phyloP scores from a whole-genome alignment of 2,797 vertebrate genomes.

The Malacoraja senta region DNA sequence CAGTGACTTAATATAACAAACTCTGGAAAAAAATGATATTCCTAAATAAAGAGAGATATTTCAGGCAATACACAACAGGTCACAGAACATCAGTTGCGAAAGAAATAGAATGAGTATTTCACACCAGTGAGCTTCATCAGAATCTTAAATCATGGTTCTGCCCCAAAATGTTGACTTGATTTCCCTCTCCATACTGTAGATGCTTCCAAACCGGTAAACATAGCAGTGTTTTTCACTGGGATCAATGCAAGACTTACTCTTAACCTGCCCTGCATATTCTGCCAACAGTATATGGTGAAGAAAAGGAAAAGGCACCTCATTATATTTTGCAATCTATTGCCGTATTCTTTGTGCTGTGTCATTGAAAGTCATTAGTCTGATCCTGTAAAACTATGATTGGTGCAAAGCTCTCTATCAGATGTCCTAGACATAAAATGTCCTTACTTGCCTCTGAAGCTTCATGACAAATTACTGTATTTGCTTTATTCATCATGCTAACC shows the following conservation, averaged over 20 bases:
- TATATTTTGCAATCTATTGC: neutral
- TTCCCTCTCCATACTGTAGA: too few relatives aligned
- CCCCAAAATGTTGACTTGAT: too few relatives aligned
- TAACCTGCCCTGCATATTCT: neutral
- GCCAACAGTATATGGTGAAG: neutral
- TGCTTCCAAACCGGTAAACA: too few relatives aligned
- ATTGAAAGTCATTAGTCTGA: neutral
- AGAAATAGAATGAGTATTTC: too few relatives aligned
- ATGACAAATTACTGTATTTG: neutral
- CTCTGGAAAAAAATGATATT: neutral
- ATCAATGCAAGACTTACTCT: neutral
- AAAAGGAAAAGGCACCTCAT: neutral
- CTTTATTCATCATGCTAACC: neutral
- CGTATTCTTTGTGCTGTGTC: neutral
- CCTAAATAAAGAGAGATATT: too few relatives aligned
- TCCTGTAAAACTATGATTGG: neutral
- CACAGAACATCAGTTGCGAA: too few relatives aligned
- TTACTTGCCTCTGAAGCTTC: neutral
- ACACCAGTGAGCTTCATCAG: too few relatives aligned
- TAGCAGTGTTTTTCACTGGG: neutral
- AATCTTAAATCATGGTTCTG: too few relatives aligned
- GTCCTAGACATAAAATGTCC: neutral
- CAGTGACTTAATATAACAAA: neutral
- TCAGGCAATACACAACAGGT: too few relatives aligned
- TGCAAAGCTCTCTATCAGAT: neutral